Base-by-base conservation (phyloP, 2,113 vertebrate species). In the Salvelinus fontinalis region DNA sequence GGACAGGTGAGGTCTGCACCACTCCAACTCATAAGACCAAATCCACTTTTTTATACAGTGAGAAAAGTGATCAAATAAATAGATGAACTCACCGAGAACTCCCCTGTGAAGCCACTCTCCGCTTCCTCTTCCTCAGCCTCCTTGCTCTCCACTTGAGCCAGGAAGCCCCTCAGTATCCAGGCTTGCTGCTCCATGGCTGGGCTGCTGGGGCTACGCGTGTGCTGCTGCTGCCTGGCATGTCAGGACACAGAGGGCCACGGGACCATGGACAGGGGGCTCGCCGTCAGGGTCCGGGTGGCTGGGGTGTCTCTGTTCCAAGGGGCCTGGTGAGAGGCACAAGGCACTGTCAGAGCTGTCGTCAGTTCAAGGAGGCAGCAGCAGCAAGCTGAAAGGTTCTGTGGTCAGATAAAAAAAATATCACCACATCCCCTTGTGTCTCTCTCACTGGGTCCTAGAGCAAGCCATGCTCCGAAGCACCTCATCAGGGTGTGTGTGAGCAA, bases 391-490 rank as follows among this genome's bases (percentile, higher is more conserved):
- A 90, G 88, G 88, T 93, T 93, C 88, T 92, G 92, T 92, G 90
- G 90, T 93, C 87, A 91, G 86, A 86, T 85, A 83, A 86, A 84
- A 92, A 90, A 92, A 90, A 83, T 81, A 83, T 77, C 86, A 83
- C 86, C 75, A 22, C 84, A 75, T 87, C 70, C 71, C 70, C 39
- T 39, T 60, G 62, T 76, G 24, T 88, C 73, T 91, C 76, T 87
- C 76, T 84, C 70, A 82, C 91, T 87, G 92, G 92, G 93, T 94
- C 92, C 92, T 92, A 92, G 85, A 92, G 90, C 84, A 85, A 81
- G 20, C 5, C 59, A 2, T 0, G 59, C 18, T 60, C 18, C 11
- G 5, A 60, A n/a, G 57, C 57, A 60, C 57, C 57, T 20, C 57
- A 7, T 5, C 5, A n/a, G 20, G 76, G 31, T 34, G 31, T 34